Percentiles rank a stretch among this genome's conserved stretches.
Evolutionary conservation across 2,797 vertebrate genomes (phyloP).

Genomic region (Scomberomorus guttatus): DNA sequence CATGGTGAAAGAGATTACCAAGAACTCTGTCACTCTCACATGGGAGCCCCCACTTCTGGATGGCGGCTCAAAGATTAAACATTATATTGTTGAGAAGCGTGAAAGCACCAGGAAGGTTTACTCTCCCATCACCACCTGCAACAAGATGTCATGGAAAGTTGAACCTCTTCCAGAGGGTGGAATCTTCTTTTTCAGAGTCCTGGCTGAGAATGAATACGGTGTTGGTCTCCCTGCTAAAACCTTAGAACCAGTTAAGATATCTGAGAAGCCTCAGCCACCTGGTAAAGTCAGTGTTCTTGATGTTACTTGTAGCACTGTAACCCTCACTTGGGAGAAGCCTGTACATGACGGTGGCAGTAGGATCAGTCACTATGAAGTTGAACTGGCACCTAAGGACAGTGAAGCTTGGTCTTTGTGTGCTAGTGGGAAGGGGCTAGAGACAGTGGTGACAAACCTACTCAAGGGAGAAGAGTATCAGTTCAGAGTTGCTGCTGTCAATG

Average conservation of each 20-base stretch:
- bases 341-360: constrained; percentile 97
- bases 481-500: constrained; percentile 95
- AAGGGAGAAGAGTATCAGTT: constrained; percentile 97
- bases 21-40: constrained; percentile 93
- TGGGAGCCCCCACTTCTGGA: constrained; percentile 98
- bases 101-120: constrained; percentile 98
- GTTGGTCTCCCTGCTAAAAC: constrained; percentile 94
- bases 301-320: constrained; percentile 93
- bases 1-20: constrained; percentile 94
- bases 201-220: constrained; percentile 97
- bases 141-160: constrained; percentile 95
- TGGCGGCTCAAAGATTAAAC: constrained; percentile 97
- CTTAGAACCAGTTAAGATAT: constrained; percentile 93
- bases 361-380: constrained; percentile 94
- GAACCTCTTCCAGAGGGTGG: constrained; percentile 96
- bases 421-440: constrained; percentile 92
- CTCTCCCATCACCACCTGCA: constrained; percentile 93
- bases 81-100: constrained; percentile 97
- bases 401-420: constrained; percentile 95
- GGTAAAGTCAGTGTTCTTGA: constrained; percentile 96
- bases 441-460: constrained; percentile 91
- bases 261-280: constrained; percentile 97
- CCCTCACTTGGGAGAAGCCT: constrained; percentile 95
- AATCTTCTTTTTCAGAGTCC: constrained; percentile 95
- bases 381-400: constrained; percentile 94